Base-by-base conservation (phyloP, 2,113 vertebrate genomes). In the Sula dactylatra region DNA sequence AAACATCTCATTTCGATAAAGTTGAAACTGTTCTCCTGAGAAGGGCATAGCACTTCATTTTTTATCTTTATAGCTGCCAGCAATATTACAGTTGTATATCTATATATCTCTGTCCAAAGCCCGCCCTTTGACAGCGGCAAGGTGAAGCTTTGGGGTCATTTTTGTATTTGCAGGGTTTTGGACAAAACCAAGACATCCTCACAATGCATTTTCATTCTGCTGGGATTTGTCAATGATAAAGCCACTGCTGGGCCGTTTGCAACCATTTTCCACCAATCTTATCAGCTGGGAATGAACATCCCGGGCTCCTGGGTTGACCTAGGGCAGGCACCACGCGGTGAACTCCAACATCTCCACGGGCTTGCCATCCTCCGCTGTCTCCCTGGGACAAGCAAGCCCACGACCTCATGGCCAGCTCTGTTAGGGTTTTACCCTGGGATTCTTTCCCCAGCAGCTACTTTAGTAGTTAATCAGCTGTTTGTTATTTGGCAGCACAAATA, bases 251-350 rank as follows among this genome's bases (percentile, higher is more conserved):
- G 25, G 34, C 4, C 0, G 0, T 82, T 79, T 62, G 20, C 26
- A 86, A 14, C n/a, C 2, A 3, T 31, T 82, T 64, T 6, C 26
- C 31, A 55, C 40, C 49, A 17, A 45, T n/a, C 11, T 61, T 34
- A 26, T 72, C 26, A 80, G 31, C 78, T 50, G 26, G 54, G 62
- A 94, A 74, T 14, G n/a, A 52, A 36, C 11, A 31, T 7, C 38
- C 42, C 0, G 0, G 5, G 36, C 59, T 58, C 40, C 38, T 71
- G 44, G 29, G 7, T 25, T 64, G 8, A 52, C 64, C 55, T 56
- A 4, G 54, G 54, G 18, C 27, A 47, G 38, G n/a, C 29, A 65
- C 36, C 31, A 8, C 0, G 0, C 11, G 17, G 3, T 71, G 44
- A 69, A n/a, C 40, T 58, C 55, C 31, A 40, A 2, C 32, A 34